A percentile compares a stretch with the other conserved stretches of the same genome.
phyloP scores from a whole-genome alignment of 2,888 invertebrate species.

The Andrena bucephala region DNA sequence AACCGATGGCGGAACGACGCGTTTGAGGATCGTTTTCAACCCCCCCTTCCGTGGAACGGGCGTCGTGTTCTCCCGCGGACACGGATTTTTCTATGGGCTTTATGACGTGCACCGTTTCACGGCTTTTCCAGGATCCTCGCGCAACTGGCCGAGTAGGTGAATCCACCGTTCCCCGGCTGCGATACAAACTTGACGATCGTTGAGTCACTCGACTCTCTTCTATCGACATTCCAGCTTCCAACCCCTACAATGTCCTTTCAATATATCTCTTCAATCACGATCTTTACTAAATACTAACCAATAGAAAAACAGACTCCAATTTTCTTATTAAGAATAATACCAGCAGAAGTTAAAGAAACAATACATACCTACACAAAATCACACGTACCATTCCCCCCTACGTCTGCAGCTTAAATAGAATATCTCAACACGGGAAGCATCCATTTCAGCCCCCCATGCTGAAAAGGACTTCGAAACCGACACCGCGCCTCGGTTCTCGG shows the following conservation, averaged over 20 bases:
- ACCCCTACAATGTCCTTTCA: not conserved
- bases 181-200: conserved; percentile 9
- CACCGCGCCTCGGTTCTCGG: not conserved
- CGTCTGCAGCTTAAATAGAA: not conserved
- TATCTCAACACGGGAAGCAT: not conserved
- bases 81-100: conserved; percentile 76
- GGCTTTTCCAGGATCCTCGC: conserved; percentile 44
- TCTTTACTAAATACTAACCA: not conserved
- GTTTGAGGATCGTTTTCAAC: conserved; percentile 67
- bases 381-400: not conserved
- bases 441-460: not conserved
- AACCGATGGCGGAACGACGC: conserved; percentile 59
- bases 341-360: too few species aligned
- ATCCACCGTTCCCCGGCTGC: not conserved
- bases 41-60: conserved; percentile 27
- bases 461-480: not conserved
- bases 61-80: conserved; percentile 26
- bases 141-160: conserved; percentile 10
- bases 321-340: not conserved
- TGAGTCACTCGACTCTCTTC: not conserved
- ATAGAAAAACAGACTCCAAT: not conserved
- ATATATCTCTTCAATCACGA: not conserved
- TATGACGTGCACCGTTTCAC: conserved; percentile 72
- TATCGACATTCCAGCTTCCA: not conserved
- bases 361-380: not conserved